A percentile compares a stretch with the other conserved stretches of the same genome.
These are phyloP conservation scores for Falco rusticolus DNA, from an alignment of 2,797 vertebrate species.

Conservation along the genomic window DNA sequence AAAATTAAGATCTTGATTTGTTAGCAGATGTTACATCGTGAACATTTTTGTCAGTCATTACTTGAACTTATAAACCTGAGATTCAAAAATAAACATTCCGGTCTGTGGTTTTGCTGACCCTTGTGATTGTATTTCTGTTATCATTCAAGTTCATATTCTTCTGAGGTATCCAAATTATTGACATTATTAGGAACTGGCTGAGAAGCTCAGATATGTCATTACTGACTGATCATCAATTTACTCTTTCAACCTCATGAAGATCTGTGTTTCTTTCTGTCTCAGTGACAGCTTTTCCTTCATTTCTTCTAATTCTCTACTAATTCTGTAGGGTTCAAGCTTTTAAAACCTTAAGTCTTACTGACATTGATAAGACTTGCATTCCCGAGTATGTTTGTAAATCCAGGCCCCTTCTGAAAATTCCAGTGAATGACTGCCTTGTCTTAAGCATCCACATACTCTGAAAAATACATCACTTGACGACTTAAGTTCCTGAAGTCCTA, in stretches of 20 bases:
- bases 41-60: background rate
- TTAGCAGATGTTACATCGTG: background rate
- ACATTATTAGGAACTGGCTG: background rate
- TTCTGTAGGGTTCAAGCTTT: background rate
- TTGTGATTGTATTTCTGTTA: background rate
- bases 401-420: background rate
- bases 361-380: background rate
- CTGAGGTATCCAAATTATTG: background rate
- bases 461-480: background rate
- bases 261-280: background rate
- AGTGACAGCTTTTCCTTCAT: background rate
- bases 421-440: background rate
- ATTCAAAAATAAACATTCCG: background rate
- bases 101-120: background rate
- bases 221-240: background rate
- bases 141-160: background rate
- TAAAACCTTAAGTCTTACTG: background rate
- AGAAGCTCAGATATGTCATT: background rate
- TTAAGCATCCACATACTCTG: background rate
- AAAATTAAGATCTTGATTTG: background rate
- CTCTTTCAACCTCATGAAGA: background rate
- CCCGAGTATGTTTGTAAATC: background rate
- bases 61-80: background rate
- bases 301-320: background rate
- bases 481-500: background rate